Evolutionary conservation across 2,113 vertebrate species (phyloP).

Genomic region (Pseudonaja textilis): DNA sequence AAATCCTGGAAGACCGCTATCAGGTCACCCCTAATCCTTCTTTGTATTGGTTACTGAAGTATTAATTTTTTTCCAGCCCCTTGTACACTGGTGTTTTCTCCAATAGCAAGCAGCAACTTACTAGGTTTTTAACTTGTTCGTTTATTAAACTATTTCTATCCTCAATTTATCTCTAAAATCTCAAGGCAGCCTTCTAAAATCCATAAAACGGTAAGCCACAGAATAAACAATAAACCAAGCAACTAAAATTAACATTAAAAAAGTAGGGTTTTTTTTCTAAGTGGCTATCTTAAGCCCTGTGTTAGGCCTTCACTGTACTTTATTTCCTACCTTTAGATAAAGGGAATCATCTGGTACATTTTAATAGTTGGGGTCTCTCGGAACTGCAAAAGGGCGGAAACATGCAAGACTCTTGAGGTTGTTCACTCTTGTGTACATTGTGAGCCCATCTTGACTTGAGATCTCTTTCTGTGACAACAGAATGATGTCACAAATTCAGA

Average conservation of each 20-base stretch:
- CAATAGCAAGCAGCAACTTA: not conserved
- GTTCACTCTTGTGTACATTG: not conserved
- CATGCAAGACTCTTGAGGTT: not conserved
- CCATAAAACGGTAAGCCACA: not conserved
- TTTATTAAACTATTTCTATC: not conserved
- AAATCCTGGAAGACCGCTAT: too few species aligned
- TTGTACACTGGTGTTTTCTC: not conserved
- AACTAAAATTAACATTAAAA: not conserved
- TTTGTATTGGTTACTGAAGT: not conserved
- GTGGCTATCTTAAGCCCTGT: not conserved
- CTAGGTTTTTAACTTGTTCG: not conserved
- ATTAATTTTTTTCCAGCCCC: not conserved
- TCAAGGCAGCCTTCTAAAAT: not conserved
- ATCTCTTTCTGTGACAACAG: not conserved
- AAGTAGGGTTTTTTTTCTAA: not conserved
- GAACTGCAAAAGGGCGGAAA: not conserved
- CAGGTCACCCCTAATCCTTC: too few species aligned
- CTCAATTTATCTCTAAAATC: not conserved
- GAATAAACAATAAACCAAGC: not conserved
- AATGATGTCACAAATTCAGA: slow-evolving; percentile 14
- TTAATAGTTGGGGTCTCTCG: not conserved
- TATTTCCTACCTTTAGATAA: not conserved
- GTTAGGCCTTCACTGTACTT: not conserved
- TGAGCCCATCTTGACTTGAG: not conserved
- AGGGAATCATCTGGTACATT: not conserved